Evolutionary conservation across 1,140 invertebrate species (phyloP).

Genomic region (Bombus sibiricus): DNA sequence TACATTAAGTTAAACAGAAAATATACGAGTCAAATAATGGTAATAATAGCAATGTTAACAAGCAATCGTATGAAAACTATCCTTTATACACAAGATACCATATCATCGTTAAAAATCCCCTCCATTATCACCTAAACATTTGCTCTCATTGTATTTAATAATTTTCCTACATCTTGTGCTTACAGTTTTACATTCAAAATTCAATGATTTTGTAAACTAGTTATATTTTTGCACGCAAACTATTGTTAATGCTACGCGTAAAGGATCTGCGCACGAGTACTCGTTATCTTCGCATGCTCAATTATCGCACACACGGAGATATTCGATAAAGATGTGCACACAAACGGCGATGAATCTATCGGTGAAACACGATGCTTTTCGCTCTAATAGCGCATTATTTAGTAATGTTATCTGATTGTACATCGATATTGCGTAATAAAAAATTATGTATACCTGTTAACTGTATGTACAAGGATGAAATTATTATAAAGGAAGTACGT

Average conservation of each 20-base stretch:
- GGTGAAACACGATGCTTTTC: conserved; percentile 5
- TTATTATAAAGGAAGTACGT: conserved; percentile 44
- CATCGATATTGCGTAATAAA: conserved; percentile 58
- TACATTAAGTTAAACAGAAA: neutral
- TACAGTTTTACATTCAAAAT: too few relatives aligned
- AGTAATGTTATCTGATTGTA: conserved; percentile 56
- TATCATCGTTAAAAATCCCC: neutral
- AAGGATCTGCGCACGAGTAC: neutral
- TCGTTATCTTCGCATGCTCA: conserved; percentile 18
- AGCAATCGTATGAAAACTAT: conserved; percentile 10
- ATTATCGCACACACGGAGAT: neutral
- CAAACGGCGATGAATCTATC: conserved; percentile 4
- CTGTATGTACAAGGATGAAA: conserved; percentile 65
- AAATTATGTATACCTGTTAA: conserved; percentile 41
- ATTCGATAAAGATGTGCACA: conserved; percentile 2
- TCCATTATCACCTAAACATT: neutral
- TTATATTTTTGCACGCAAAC: neutral
- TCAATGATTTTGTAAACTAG: neutral
- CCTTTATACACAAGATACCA: neutral
- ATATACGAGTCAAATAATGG: neutral
- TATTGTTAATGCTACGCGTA: neutral
- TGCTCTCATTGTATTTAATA: too few relatives aligned
- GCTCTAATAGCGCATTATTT: conserved; percentile 10
- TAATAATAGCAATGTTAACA: neutral
- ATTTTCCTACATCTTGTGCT: too few relatives aligned